Evolutionary conservation across 2,113 vertebrate species (phyloP), one percentile per base, ranked within the genome.

Genomic region (Seriola dumerili): DNA sequence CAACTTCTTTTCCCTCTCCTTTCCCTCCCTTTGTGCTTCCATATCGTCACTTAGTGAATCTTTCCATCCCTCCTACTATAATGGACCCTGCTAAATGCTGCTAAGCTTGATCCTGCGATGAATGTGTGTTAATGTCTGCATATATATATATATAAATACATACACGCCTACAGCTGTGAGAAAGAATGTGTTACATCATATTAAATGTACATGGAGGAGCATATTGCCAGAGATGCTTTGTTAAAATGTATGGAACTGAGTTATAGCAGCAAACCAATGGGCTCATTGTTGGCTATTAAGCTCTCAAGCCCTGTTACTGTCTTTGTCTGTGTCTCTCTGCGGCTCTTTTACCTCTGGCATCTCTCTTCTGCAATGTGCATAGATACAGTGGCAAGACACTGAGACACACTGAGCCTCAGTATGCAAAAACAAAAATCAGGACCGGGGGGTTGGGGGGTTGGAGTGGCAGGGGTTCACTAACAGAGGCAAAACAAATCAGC

Each of bases 171-270:
- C 64, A 48, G 10, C 3, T 36, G 42, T 38, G 46, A 52, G 66
- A 72, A 44, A 69, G 4, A 69, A 62, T 48, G n/a, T 42, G 32
- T 62, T 64, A 29, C 21, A 70, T 59, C 42, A 13, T 64, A 36
- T 72, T 72, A 40, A 66, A 74, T 40, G 29, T 54, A 74, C 69
- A 73, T 11, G 11, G 32, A 59, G n/a, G 58, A 55, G 64, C 63
- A 59, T 64, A 68, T 29, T 48, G 54, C 38, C 34, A 57, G 32
- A 67, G 55, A 73, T 42, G 58, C 62, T 48, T 65, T 69, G 42
- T 65, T 84, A 57, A 81, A 58, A 73, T 72, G 69, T 72, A 78
- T 32, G 38, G 57, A 71, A 5, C 48, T 50, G 54, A 66, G 59
- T 23, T 44, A 38, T 16, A 52, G 50, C 52, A 48, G 29, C 29